These are phyloP conservation scores for Megamerina dolium DNA, from an alignment of 2,888 invertebrate species.

Conservation along the genomic window DNA sequence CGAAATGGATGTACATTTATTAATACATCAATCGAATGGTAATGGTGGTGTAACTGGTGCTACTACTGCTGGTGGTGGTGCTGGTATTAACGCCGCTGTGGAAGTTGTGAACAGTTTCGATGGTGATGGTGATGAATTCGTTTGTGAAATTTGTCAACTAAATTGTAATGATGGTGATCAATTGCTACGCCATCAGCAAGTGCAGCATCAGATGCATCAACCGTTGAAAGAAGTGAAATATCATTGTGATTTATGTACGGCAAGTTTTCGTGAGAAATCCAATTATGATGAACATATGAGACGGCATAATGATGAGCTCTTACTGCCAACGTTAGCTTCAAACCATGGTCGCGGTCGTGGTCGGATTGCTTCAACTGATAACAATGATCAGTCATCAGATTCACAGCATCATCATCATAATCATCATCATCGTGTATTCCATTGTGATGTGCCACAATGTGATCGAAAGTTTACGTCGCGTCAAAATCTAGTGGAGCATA, in stretches of 20 bases:
- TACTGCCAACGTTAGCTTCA: slow-evolving; percentile 33
- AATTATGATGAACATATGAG: slow-evolving; percentile 41
- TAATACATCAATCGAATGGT: slow-evolving; percentile 29
- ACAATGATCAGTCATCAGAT: slow-evolving; percentile 31
- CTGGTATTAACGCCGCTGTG: not conserved
- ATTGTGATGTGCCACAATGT: slow-evolving; percentile 39
- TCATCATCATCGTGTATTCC: slow-evolving; percentile 34
- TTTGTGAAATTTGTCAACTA: slow-evolving; percentile 31
- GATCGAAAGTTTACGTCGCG: slow-evolving; percentile 33
- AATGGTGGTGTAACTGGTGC: not conserved
- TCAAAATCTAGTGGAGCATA: slow-evolving; percentile 33
- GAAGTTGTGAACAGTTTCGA: slow-evolving; percentile 4
- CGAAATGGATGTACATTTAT: slow-evolving; percentile 35
- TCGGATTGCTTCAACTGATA: slow-evolving; percentile 29
- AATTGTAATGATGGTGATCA: slow-evolving; percentile 34
- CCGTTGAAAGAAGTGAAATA: slow-evolving; percentile 33
- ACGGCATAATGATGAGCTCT: slow-evolving; percentile 39
- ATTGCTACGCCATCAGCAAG: slow-evolving; percentile 34
- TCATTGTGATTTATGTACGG: slow-evolving; percentile 39
- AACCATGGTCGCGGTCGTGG: slow-evolving; percentile 18
- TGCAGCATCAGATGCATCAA: slow-evolving; percentile 22
- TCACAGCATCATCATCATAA: too few species aligned
- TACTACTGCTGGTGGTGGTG: not conserved
- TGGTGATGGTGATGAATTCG: slow-evolving; percentile 26
- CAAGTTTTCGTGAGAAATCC: slow-evolving; percentile 40